Evolutionary conservation across 2,797 vertebrate species (phyloP).

Genomic region (Danio aesculapii): DNA sequence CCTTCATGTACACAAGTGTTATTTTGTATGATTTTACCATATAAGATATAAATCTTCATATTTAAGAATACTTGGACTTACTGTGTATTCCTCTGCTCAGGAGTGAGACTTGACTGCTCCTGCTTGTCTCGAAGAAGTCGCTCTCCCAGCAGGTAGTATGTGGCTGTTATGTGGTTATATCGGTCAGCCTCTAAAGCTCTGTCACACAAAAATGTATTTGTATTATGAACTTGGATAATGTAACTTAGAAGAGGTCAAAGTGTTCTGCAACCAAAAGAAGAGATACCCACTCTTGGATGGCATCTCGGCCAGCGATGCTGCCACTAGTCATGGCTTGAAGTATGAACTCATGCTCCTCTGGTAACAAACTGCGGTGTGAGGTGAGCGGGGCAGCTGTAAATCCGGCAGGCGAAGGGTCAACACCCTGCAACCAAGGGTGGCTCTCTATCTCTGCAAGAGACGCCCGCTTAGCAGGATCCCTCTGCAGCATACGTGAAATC

Average conservation of each 20-base stretch:
- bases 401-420: conserved; percentile 82
- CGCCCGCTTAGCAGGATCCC: conserved; percentile 80
- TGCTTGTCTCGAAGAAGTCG: conserved; percentile 78
- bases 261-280: neutral
- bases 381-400: conserved; percentile 80
- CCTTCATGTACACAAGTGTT: neutral
- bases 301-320: conserved; percentile 74
- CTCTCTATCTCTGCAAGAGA: conserved; percentile 84
- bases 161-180: conserved; percentile 82
- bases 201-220: conserved; percentile 27
- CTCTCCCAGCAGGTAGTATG: conserved; percentile 80
- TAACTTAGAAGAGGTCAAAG: neutral
- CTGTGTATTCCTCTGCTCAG: conserved; percentile 60
- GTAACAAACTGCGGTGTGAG: conserved; percentile 74
- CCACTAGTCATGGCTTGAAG: conserved; percentile 77
- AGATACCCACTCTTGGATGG: conserved; percentile 80
- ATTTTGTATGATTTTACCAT: neutral
- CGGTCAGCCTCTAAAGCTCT: conserved; percentile 78
- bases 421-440: conserved; percentile 85
- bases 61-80: conserved; percentile 15
- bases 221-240: neutral
- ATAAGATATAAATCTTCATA: neutral
- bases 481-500: conserved; percentile 89
- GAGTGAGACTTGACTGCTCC: conserved; percentile 68
- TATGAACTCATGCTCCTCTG: conserved; percentile 78